phyloP scores from a whole-genome alignment of 1,140 invertebrate genomes.

The Melipona quadrifasciata region DNA sequence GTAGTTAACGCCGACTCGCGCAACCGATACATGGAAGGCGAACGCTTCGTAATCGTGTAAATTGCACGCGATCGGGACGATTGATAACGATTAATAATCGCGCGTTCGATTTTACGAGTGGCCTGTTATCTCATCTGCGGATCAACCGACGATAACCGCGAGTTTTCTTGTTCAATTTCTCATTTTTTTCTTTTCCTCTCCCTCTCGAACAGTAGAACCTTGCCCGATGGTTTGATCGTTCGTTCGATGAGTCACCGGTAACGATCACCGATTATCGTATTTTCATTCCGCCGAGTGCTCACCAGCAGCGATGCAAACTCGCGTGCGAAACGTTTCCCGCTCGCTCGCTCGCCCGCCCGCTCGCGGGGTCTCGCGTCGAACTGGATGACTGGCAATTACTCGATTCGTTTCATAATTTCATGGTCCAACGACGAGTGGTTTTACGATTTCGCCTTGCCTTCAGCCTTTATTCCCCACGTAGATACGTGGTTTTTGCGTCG shows the following conservation, averaged over 20 bases:
- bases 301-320: neutral
- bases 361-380: neutral
- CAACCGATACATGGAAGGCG: neutral
- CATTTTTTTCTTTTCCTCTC: too few relatives aligned
- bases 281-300: neutral
- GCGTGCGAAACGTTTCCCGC: neutral
- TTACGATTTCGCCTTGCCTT: slow-evolving; percentile 6
- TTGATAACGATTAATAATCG: slow-evolving; percentile 24
- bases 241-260: neutral
- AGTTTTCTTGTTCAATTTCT: neutral
- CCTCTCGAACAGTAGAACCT: neutral
- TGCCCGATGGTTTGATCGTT: neutral
- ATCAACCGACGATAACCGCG: neutral
- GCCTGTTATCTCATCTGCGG: neutral
- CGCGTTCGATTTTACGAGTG: neutral
- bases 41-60: neutral
- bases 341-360: neutral
- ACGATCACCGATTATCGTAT: slow-evolving; percentile 6
- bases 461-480: neutral
- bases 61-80: neutral
- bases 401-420: slow-evolving; percentile 51
- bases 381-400: slow-evolving; percentile 35
- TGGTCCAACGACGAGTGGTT: slow-evolving; percentile 23
- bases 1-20: neutral
- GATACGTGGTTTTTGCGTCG: neutral